Conservation (phyloP, 1,140 invertebrate species). For the Cataglyphis hispanica region DNA sequence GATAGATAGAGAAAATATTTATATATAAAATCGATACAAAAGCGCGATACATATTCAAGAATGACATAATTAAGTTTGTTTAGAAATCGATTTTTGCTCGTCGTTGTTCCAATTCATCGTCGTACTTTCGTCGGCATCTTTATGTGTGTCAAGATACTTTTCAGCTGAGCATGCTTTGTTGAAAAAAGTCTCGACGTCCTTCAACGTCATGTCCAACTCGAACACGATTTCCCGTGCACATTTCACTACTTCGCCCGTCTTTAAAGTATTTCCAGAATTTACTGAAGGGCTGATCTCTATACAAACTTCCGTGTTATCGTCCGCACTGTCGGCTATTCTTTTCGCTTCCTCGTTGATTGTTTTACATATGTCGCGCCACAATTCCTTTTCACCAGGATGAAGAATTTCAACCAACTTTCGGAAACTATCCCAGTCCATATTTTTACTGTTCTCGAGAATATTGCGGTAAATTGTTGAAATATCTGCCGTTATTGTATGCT, state of each 20-base stretch:
- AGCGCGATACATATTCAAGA: not conserved
- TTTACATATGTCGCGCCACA: slow-evolving; percentile 73
- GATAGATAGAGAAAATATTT: not conserved
- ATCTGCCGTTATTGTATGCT: not conserved
- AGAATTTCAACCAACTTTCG: slow-evolving; percentile 64
- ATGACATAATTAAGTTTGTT: not conserved
- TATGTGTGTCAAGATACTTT: slow-evolving; percentile 55
- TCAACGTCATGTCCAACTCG: slow-evolving; percentile 75
- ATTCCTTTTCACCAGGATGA: slow-evolving; percentile 66
- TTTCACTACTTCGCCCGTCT: not conserved
- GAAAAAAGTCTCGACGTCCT: slow-evolving; percentile 63
- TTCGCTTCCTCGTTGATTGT: slow-evolving; percentile 66
- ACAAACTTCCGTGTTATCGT: slow-evolving; percentile 68
- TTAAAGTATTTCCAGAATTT: not conserved
- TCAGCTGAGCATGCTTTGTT: slow-evolving; percentile 27
- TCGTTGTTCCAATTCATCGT: slow-evolving; percentile 30
- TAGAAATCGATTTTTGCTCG: not conserved
- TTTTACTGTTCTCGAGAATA: slow-evolving; percentile 64
- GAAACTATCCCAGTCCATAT: slow-evolving; percentile 75
- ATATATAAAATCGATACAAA: not conserved
- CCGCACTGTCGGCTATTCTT: slow-evolving; percentile 49
- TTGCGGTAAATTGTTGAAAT: slow-evolving; percentile 51
- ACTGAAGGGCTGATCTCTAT: slow-evolving; percentile 72
- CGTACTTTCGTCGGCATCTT: slow-evolving; percentile 22
- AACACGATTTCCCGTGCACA: slow-evolving; percentile 70